phyloP scores from a whole-genome alignment of 37 sponge, comb jelly and placozoan species.

The Crambe crambe region DNA sequence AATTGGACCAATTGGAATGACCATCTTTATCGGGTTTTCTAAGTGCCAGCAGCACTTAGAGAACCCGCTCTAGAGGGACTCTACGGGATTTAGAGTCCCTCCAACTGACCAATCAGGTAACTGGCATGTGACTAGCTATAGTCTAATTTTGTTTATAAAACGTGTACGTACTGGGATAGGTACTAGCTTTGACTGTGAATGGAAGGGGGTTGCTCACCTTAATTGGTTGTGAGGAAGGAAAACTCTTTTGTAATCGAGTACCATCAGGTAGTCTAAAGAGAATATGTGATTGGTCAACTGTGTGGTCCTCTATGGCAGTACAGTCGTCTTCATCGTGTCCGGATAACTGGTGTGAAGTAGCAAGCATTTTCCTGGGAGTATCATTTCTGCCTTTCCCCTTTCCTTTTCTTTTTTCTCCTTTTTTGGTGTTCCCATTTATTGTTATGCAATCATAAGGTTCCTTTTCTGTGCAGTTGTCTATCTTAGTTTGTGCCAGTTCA shows the following conservation, averaged over 20 bases:
- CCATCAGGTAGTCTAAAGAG: slow-evolving; percentile 77
- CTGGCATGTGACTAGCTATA: no score
- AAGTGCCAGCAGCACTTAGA: no score
- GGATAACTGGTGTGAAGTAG: background rate
- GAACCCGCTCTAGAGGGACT: no score
- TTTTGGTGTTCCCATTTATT: background rate
- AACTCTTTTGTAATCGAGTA: slow-evolving; percentile 41
- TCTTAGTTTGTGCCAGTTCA: background rate
- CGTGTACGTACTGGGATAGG: no score
- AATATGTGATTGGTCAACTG: slow-evolving; percentile 23
- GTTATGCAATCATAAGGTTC: background rate
- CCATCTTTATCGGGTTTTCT: no score
- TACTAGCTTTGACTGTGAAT: no score
- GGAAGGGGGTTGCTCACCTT: slow-evolving; percentile 39
- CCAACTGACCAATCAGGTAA: no score
- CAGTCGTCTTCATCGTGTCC: background rate
- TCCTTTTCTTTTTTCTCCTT: background rate
- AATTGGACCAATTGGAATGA: no score
- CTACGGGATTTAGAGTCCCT: no score
- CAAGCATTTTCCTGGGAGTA: background rate
- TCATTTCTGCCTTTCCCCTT: background rate
- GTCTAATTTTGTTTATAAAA: no score
- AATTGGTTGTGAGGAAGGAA: slow-evolving; percentile 53
- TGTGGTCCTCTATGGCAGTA: background rate
- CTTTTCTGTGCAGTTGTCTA: background rate